These are phyloP conservation scores for Odontomachus brunneus DNA, from an alignment of 1,140 invertebrate genomes.

Conservation along the genomic window DNA sequence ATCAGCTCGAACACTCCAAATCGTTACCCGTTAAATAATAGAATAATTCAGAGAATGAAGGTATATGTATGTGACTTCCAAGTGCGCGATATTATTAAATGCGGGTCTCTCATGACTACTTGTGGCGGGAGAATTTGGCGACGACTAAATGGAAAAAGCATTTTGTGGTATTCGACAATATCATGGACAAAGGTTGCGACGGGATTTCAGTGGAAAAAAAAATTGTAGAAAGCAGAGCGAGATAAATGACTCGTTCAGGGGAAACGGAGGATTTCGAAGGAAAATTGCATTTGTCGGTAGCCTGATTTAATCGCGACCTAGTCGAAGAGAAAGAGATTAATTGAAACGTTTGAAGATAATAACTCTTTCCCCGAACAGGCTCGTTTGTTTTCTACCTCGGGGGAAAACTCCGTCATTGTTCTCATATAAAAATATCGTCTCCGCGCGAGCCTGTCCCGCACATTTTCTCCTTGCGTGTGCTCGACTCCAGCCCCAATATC, in stretches of 20 bases:
- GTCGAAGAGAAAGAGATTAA: constrained; percentile 1
- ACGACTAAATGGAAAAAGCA: too few relatives aligned
- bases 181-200: neutral
- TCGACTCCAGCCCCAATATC: constrained; percentile 32
- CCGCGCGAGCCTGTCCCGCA: neutral
- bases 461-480: constrained; percentile 11
- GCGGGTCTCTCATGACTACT: neutral
- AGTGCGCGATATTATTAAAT: constrained; percentile 3
- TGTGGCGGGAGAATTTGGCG: too few relatives aligned
- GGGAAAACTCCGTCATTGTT: constrained; percentile 37
- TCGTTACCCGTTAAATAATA: constrained; percentile 2
- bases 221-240: neutral
- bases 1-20: neutral
- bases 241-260: neutral
- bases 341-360: constrained; percentile 28
- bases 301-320: constrained; percentile 16
- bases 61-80: constrained; percentile 19
- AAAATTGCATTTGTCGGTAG: neutral
- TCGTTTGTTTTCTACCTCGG: constrained; percentile 19
- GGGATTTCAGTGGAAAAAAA: neutral
- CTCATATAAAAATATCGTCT: constrained; percentile 46
- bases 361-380: neutral
- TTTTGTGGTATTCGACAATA: neutral
- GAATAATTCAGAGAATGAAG: constrained; percentile 5
- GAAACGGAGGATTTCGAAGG: constrained; percentile 1